Conservation (phyloP, 2,888 invertebrate genomes). For the Melieria crassipennis region DNA sequence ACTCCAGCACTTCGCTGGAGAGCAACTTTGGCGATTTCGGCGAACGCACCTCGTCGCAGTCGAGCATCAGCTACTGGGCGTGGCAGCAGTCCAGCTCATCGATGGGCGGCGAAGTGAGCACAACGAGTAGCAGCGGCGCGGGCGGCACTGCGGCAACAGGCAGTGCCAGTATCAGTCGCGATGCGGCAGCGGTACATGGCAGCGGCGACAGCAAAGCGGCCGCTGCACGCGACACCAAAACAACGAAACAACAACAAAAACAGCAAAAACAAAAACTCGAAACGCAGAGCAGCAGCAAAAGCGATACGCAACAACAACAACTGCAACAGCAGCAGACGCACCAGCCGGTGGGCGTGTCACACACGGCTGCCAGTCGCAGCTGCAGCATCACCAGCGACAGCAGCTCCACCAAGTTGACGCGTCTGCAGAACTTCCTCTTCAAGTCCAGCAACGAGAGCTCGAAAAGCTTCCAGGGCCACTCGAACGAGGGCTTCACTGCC, state of each 20-base stretch:
- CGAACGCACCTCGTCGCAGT: slow-evolving; percentile 49
- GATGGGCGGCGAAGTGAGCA: slow-evolving; percentile 61
- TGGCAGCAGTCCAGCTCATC: slow-evolving; percentile 50
- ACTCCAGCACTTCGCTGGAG: slow-evolving; percentile 58
- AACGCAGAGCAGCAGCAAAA: slow-evolving; percentile 48
- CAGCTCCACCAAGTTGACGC: slow-evolving; percentile 55
- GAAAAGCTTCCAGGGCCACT: slow-evolving; percentile 57
- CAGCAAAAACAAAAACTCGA: slow-evolving; percentile 34
- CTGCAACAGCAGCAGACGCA: slow-evolving; percentile 16
- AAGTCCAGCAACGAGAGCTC: slow-evolving; percentile 60
- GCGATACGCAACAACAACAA: slow-evolving; percentile 39
- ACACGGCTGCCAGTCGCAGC: slow-evolving; percentile 52
- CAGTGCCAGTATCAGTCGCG: not conserved
- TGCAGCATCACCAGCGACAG: slow-evolving; percentile 59
- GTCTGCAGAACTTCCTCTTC: slow-evolving; percentile 63
- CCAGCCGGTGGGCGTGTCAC: slow-evolving; percentile 19
- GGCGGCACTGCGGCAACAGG: slow-evolving; percentile 30
- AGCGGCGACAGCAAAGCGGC: not conserved
- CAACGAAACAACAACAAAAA: slow-evolving; percentile 24
- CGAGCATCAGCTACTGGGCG: slow-evolving; percentile 53
- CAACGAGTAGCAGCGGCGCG: slow-evolving; percentile 36
- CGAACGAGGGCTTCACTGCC: slow-evolving; percentile 59
- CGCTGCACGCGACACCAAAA: slow-evolving; percentile 25
- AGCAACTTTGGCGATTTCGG: slow-evolving; percentile 53
- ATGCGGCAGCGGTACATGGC: not conserved